A percentile compares a stretch with the other conserved stretches of the same genome.
Evolutionary conservation across 2,797 vertebrate genomes (phyloP).

Genomic region (Falco berigora): DNA sequence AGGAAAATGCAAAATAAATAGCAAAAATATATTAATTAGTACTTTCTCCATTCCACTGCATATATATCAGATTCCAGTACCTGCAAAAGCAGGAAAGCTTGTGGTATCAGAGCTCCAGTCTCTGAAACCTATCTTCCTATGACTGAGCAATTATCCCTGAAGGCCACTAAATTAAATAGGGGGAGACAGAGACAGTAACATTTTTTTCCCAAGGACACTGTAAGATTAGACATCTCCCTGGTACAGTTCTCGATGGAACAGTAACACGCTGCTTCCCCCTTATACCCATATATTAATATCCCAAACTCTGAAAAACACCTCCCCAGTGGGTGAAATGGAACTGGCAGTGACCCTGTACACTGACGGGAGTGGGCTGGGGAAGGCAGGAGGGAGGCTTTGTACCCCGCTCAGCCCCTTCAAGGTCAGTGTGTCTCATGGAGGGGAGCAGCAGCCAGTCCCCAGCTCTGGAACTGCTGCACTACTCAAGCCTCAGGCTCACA

Average conservation of each 20-base stretch:
- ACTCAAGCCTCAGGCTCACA: rapidly evolving
- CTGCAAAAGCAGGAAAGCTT: background rate
- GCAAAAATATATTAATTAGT: slow-evolving; percentile 7
- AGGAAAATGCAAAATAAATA: slow-evolving; percentile 28
- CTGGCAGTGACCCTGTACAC: background rate
- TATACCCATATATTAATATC: background rate
- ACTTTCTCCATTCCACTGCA: background rate
- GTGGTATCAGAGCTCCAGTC: background rate
- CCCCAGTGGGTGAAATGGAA: rapidly evolving
- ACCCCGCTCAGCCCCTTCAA: background rate
- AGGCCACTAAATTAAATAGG: background rate
- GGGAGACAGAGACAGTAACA: background rate
- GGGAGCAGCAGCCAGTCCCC: rapidly evolving
- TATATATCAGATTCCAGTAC: background rate
- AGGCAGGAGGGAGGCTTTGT: background rate
- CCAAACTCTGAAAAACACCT: background rate
- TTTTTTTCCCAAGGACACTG: background rate
- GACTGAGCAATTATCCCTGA: background rate
- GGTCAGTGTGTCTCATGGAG: rapidly evolving
- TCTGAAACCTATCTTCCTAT: background rate
- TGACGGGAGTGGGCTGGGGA: background rate
- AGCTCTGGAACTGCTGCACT: background rate
- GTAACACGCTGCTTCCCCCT: background rate
- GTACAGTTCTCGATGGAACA: background rate
- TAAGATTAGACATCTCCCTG: background rate